phyloP scores from a whole-genome alignment of 2,797 vertebrate genomes.

The Trematomus bernacchii region DNA sequence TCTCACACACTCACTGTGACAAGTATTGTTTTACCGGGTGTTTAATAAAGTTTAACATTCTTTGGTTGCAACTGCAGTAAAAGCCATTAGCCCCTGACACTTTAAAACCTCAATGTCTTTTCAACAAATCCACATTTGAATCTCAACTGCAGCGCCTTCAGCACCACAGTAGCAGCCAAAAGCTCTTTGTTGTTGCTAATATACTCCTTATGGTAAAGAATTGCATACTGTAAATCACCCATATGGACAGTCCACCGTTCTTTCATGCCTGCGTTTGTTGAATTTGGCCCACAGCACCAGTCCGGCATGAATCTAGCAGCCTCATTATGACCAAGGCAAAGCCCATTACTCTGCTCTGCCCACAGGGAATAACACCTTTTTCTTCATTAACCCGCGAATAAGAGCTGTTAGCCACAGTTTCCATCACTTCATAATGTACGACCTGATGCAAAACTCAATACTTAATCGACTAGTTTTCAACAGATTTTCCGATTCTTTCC shows the following conservation, averaged over 20 bases:
- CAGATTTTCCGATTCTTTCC: slow-evolving; percentile 34
- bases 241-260: slow-evolving; percentile 33
- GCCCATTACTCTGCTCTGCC: slow-evolving; percentile 56
- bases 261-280: slow-evolving; percentile 59
- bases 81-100: slow-evolving; percentile 54
- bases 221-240: slow-evolving; percentile 50
- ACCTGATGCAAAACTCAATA: slow-evolving; percentile 29
- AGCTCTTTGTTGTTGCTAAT: slow-evolving; percentile 34
- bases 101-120: slow-evolving; percentile 32
- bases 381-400: slow-evolving; percentile 59
- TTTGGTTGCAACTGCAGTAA: slow-evolving; percentile 42
- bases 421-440: slow-evolving; percentile 46
- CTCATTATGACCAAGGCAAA: slow-evolving; percentile 67
- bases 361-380: slow-evolving; percentile 68
- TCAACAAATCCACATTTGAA: slow-evolving; percentile 43
- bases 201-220: slow-evolving; percentile 47
- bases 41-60: slow-evolving; percentile 60
- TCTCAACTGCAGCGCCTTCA: slow-evolving; percentile 15
- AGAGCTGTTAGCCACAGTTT: slow-evolving; percentile 54
- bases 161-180: slow-evolving; percentile 36
- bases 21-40: slow-evolving; percentile 50
- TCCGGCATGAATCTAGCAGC: slow-evolving; percentile 50
- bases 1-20: slow-evolving; percentile 39
- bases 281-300: slow-evolving; percentile 51
- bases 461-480: slow-evolving; percentile 36